These are phyloP conservation scores for Melieria picta DNA, from an alignment of 2,888 invertebrate genomes.

Conservation along the genomic window DNA sequence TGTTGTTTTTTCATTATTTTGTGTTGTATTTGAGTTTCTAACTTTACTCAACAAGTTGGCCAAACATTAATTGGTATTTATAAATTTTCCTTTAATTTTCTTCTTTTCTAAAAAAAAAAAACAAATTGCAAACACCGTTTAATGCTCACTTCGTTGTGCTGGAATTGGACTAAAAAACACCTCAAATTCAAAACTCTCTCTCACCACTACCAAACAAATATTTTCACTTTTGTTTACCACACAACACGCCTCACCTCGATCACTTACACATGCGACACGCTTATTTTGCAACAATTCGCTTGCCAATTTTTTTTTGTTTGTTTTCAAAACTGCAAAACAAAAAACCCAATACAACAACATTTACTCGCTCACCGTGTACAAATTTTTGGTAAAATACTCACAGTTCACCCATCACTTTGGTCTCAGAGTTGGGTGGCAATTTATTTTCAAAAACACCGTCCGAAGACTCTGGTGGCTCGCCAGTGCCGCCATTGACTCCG, in stretches of 20 bases:
- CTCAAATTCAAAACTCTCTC: background rate
- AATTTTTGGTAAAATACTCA: slow-evolving; percentile 32
- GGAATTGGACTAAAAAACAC: slow-evolving; percentile 16
- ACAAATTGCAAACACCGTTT: slow-evolving; percentile 24
- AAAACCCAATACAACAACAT: background rate
- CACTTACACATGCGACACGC: background rate
- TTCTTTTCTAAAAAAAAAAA: slow-evolving; percentile 40
- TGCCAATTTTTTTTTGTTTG: slow-evolving; percentile 5
- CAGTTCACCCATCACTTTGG: slow-evolving; percentile 93
- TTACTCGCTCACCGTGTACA: slow-evolving; percentile 15
- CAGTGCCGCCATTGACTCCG: slow-evolving; percentile 74
- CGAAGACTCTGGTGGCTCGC: slow-evolving; percentile 81
- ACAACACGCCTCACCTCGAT: background rate
- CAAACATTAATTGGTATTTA: slow-evolving; percentile 48
- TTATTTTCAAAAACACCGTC: slow-evolving; percentile 93
- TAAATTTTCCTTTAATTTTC: slow-evolving; percentile 50
- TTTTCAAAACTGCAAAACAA: slow-evolving; percentile 13
- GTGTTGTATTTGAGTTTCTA: background rate
- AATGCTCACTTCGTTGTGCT: slow-evolving; percentile 47
- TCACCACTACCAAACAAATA: background rate
- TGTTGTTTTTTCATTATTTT: too few species aligned
- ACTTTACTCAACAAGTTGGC: slow-evolving; percentile 9
- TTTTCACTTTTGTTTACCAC: too few species aligned
- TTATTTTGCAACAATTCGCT: slow-evolving; percentile 4
- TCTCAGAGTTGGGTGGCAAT: slow-evolving; percentile 93